Base-by-base conservation (phyloP, 2,888 invertebrate genomes). In the Lomographa bimaculata region DNA sequence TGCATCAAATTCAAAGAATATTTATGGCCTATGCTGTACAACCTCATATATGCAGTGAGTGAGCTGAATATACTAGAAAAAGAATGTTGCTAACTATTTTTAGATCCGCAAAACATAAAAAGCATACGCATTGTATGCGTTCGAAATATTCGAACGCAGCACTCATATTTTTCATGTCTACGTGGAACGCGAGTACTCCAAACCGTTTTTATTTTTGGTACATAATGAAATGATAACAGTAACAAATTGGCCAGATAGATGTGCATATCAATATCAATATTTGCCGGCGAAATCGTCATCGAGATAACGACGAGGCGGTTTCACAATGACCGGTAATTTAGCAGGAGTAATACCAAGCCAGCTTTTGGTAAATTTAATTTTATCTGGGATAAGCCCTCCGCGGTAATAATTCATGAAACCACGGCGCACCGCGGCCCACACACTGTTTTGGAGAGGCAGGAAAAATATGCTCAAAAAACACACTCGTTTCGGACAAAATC, bases 241-340 rank as follows among this genome's bases (percentile, higher is more conserved):
- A 45, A 51, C 39, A 32, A 42, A 46, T 39, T 45, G 35, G 14
- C 32, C 42, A 32, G 41, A 50, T 57, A 59, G 54, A 55, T 63
- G 55, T 57, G 52, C 47, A 65, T 73, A 76, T 74, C 71, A 65
- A 74, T 75, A 69, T 64, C 65, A 71, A 72, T 73, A 71, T 73
- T 73, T 66, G 60, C 55, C 56, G 54, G 60, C 59, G 54, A 65
- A 65, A 66, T 71, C 61, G 64, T 69, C 70, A 74, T 71, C 63
- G 65, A 57, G 67, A 67, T 66, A 68, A 64, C 67, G 72, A 60
- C 60, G 57, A 57, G 44, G 50, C 54, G 60, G 63, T 59, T 60
- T 54, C 68, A 71, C 77, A 78, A 80, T 76, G 71, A 70, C 71
- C 71, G 69, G 75, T 79, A 76, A 82, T 81, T 79, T 75, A 73